These are phyloP conservation scores for Salmo trutta DNA, from an alignment of 2,797 vertebrate species.

Conservation along the genomic window DNA sequence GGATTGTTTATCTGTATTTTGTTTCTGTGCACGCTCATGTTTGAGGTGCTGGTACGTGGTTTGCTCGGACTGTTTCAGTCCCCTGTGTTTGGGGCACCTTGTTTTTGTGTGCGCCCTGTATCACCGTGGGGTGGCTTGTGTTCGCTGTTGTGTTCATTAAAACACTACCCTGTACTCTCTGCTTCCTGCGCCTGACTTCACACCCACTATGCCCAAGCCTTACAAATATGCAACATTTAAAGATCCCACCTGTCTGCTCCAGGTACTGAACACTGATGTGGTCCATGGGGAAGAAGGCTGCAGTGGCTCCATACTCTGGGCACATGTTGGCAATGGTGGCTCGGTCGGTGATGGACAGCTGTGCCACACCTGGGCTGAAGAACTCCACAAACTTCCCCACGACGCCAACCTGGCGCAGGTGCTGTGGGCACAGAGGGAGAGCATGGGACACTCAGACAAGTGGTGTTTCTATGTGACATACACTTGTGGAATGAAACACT, in stretches of 20 bases:
- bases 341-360: slow-evolving; percentile 93
- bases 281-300: slow-evolving; percentile 95
- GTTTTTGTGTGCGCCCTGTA: no score
- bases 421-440: slow-evolving; percentile 50
- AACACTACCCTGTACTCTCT: no score
- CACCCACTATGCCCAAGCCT: no score
- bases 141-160: no score
- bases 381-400: slow-evolving; percentile 98
- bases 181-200: no score
- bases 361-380: slow-evolving; percentile 90
- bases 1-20: no score
- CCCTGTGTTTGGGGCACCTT: no score
- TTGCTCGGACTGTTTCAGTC: no score
- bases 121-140: no score
- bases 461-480: background rate
- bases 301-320: slow-evolving; percentile 95
- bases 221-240: background rate
- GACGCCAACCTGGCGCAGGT: slow-evolving; percentile 89
- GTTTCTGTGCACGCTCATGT: no score
- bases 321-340: slow-evolving; percentile 99
- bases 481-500: background rate
- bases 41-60: no score
- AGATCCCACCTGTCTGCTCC: slow-evolving; percentile 84
- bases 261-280: slow-evolving; percentile 89
- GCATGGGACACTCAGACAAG: background rate